Percentiles rank a stretch among this genome's conserved stretches.
These are phyloP conservation scores for Gymnocheta viridis DNA, from an alignment of 2,888 invertebrate species.

Conservation along the genomic window DNA sequence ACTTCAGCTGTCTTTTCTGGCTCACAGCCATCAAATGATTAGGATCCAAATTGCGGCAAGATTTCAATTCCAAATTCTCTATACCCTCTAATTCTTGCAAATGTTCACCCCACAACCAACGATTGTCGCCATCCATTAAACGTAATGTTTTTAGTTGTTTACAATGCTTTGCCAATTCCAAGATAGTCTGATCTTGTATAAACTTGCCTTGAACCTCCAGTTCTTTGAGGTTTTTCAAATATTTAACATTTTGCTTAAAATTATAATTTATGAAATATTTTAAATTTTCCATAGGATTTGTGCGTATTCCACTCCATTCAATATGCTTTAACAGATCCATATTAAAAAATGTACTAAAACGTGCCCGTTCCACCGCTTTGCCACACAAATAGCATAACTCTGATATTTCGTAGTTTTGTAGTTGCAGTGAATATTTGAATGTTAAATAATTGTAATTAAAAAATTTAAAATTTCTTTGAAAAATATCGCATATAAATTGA, in stretches of 20 bases:
- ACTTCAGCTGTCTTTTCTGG: conserved; percentile 34
- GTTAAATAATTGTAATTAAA: conserved; percentile 59
- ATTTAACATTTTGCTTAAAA: conserved; percentile 66
- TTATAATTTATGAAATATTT: conserved; percentile 67
- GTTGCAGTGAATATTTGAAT: conserved; percentile 50
- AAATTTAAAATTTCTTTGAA: conserved; percentile 26
- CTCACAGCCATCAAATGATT: conserved; percentile 50
- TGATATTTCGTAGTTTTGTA: conserved; percentile 50
- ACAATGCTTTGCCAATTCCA: conserved; percentile 67
- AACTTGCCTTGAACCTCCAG: conserved; percentile 69
- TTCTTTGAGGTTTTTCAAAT: conserved; percentile 56
- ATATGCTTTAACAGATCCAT: conserved; percentile 60
- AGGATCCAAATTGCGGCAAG: conserved; percentile 62
- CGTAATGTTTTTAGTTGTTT: conserved; percentile 54
- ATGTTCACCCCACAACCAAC: conserved; percentile 66
- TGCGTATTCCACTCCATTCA: conserved; percentile 51
- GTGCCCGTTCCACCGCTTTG: conserved; percentile 22
- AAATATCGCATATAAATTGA: conserved; percentile 43
- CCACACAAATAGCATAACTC: conserved; percentile 57
- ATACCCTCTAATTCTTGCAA: conserved; percentile 59
- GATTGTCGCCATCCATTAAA: conserved; percentile 64
- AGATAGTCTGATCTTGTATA: conserved; percentile 64
- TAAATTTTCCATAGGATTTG: conserved; percentile 67
- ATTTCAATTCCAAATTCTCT: conserved; percentile 64
- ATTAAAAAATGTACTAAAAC: conserved; percentile 61